Evolutionary conservation across 2,113 vertebrate genomes (phyloP), one percentile per base, ranked within the genome.

Genomic region (Hylia prasina): DNA sequence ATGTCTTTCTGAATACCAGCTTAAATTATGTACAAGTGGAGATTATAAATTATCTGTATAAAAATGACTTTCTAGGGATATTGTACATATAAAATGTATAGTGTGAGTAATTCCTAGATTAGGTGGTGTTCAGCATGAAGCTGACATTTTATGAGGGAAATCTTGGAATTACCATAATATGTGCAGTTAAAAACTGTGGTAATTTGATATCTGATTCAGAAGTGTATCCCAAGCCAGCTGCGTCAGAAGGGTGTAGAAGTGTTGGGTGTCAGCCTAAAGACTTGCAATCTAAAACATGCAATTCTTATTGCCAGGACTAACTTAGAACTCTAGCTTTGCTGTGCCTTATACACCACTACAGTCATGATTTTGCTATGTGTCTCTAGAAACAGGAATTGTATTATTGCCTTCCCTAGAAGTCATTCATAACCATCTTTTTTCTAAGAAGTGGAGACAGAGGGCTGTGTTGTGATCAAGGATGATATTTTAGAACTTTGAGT

Each of bases 1-100:
- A 76, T 90, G 71, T 90, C 82, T 95, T 87, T 90, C 58, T 95
- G 80, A 94, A 76, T 96, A 44, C 60, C 45, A 88, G 1, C 50
- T 90, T 96, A 83, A 96, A 92, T 95, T 95, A 76, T 91, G 45
- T 95, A 85, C 45, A 82, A 91, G 45, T 44, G 20, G 53, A 79
- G 83, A 64, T 53, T 76, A 45, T 93, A 95, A 93, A 76, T 93
- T 89, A 44, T 39, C 35, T 27, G 21, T 82, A 61, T 76, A 80
- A 82, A 93, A 37, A 45, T 71, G 4, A 15, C 53, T 90, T 91
- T 80, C 37, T 93, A 60, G 40, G 31, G 30, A 57, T 72, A 65
- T 76, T 72, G 48, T 82, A 35, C n/a, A 15, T 79, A 30, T 24
- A 65, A 82, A 82, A 50, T 57, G 17, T 71, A 21, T 53, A 37